Base-by-base conservation (phyloP, 2,888 invertebrate genomes). In the Chrysodeixis includens region DNA sequence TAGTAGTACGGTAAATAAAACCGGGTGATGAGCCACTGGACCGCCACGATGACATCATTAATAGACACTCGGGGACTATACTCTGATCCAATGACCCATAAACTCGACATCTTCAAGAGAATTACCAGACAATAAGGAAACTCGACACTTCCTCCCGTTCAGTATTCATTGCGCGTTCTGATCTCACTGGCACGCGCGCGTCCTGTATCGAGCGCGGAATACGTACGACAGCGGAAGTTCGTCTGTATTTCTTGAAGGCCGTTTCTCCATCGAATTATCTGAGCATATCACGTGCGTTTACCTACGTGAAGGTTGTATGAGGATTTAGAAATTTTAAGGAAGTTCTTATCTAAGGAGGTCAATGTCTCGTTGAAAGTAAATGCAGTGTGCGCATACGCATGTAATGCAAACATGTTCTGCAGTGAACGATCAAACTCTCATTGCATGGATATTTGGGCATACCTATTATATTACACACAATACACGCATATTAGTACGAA, bases 141-240 rank as follows among this genome's bases (percentile, higher is more conserved):
- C 63, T 52, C 20, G 18, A 53, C 18, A 70, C 66, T 77, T 78
- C 76, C 74, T 62, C 59, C 59, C 74, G 58, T 68, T 83, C 71
- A 71, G 74, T 79, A 84, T 83, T 74, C 85, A 80, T 65, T 76
- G 74, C 77, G 59, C 61, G 79, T 71, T 61, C 10, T 26, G 61
- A 57, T 63, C 69, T 66, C 44, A 55, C 16, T 49, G 16, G 63
- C 69, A 62, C 62, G 54, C 67, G 70, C 63, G 49, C 63, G 46
- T 62, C 64, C 62, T 55, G 62, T 70, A 69, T 30, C 58, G 22
- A 55, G 26, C 66, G 49, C 9, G 71, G 44, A 78, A 65, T 79
- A 77, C 65, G 69, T 55, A 55, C 0, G 62, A 58, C 62, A 75
- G 60, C 66, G 77, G 67, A 72, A 70, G 56, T 63, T 49, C 20